Percentiles rank a stretch among this genome's conserved stretches.
Conservation (phyloP, 2,797 vertebrate species). For the Choloepus didactylus region DNA sequence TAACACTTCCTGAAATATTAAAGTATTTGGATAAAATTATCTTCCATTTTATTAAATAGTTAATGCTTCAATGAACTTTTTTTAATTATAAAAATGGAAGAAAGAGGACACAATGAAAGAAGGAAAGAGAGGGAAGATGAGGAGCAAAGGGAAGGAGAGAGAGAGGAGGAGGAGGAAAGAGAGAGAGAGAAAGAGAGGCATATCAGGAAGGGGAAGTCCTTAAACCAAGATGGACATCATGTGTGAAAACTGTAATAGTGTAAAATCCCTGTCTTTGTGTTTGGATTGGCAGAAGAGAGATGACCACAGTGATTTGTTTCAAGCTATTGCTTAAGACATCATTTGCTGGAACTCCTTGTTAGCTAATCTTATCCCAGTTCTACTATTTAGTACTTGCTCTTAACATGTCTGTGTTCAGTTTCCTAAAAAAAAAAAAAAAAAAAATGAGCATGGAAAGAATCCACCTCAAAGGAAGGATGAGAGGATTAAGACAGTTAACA, state of each 20-base stretch:
- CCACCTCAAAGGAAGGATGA: not conserved
- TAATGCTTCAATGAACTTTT: not conserved
- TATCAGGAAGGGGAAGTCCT: not conserved
- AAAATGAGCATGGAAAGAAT: not conserved
- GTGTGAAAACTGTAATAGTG: not conserved
- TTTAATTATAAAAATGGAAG: not conserved
- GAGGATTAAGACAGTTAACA: too few relatives aligned
- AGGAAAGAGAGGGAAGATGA: not conserved
- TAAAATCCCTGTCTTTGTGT: not conserved
- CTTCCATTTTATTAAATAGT: conserved; percentile 44
- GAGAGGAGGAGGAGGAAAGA: not conserved
- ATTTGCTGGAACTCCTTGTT: not conserved
- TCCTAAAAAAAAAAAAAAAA: not conserved
- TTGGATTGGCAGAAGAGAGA: not conserved
- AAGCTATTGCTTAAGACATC: not conserved
- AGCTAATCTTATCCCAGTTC: not conserved
- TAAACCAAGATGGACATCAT: not conserved
- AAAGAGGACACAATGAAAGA: not conserved
- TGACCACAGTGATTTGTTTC: not conserved
- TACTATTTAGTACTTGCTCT: conserved; percentile 3
- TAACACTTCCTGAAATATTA: not conserved
- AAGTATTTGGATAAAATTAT: not conserved
- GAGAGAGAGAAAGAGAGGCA: not conserved
- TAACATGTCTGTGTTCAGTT: conserved; percentile 1
- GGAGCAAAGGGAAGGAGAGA: not conserved